Evolutionary conservation across 1,140 invertebrate genomes (phyloP).

Genomic region (Brachionus paranguensis): DNA sequence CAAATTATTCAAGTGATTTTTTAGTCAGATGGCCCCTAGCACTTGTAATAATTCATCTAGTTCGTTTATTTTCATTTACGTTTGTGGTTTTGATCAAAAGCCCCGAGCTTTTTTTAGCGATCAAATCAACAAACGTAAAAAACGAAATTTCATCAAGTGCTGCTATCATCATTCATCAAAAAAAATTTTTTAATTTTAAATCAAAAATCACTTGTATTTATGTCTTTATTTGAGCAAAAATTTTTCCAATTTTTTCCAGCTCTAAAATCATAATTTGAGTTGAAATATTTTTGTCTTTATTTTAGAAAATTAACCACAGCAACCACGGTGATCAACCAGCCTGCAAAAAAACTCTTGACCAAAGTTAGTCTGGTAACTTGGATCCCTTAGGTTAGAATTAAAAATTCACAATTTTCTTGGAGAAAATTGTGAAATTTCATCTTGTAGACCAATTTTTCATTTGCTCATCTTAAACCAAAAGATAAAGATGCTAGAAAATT

Average conservation of each 20-base stretch:
- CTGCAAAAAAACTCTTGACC: too few relatives aligned
- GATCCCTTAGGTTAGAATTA: too few relatives aligned
- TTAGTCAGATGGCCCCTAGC: constrained; percentile 37
- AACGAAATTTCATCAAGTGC: constrained; percentile 8
- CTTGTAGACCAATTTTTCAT: neutral
- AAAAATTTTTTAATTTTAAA: neutral
- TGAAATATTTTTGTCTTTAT: too few relatives aligned
- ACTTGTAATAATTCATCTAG: neutral
- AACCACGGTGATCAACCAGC: too few relatives aligned
- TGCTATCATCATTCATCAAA: constrained; percentile 30
- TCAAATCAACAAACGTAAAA: neutral
- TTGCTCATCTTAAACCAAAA: neutral
- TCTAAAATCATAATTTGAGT: too few relatives aligned
- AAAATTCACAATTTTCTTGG: too few relatives aligned
- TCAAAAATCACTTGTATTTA: neutral
- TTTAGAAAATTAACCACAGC: too few relatives aligned
- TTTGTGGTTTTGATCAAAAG: neutral
- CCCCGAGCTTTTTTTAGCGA: neutral
- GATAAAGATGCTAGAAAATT: neutral
- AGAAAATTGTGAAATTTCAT: too few relatives aligned
- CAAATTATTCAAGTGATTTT: neutral
- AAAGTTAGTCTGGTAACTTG: too few relatives aligned
- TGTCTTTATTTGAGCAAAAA: too few relatives aligned
- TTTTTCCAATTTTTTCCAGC: neutral
- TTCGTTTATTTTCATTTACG: neutral